Conservation (phyloP, 2,113 vertebrate genomes). For the Eulemur rufifrons region DNA sequence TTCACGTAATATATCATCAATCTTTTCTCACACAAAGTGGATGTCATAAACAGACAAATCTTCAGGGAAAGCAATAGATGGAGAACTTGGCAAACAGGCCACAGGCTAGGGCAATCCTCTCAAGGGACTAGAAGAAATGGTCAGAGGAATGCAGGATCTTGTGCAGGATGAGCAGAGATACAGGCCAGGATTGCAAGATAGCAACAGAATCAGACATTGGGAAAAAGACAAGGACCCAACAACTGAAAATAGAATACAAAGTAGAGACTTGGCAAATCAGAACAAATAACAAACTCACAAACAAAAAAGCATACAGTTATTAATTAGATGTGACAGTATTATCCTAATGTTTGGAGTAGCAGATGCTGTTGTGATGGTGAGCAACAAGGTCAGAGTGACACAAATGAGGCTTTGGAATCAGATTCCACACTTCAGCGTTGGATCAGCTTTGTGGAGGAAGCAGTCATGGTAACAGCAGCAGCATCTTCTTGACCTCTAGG, state of each 20-base stretch:
- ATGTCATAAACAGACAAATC: not conserved
- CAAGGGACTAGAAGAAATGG: not conserved
- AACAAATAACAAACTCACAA: not conserved
- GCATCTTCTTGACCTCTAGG: not conserved
- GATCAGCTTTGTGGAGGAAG: not conserved
- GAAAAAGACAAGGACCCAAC: not conserved
- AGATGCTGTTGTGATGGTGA: not conserved
- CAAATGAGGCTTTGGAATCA: not conserved
- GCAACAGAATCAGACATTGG: not conserved
- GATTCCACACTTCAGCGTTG: too few species aligned
- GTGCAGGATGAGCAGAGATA: not conserved
- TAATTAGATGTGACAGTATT: not conserved
- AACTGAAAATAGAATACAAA: not conserved
- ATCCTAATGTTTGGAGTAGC: not conserved
- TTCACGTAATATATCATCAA: not conserved
- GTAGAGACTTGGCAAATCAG: not conserved
- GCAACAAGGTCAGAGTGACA: not conserved
- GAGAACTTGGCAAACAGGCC: not conserved
- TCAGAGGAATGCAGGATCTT: not conserved
- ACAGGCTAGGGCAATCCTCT: not conserved
- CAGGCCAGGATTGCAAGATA: not conserved
- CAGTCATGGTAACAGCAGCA: accelerated
- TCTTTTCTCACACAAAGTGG: not conserved
- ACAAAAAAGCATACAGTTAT: not conserved
- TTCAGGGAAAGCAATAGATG: not conserved